Evolutionary conservation across 2,113 vertebrate species (phyloP).

Genomic region (Tauraco erythrolophus): DNA sequence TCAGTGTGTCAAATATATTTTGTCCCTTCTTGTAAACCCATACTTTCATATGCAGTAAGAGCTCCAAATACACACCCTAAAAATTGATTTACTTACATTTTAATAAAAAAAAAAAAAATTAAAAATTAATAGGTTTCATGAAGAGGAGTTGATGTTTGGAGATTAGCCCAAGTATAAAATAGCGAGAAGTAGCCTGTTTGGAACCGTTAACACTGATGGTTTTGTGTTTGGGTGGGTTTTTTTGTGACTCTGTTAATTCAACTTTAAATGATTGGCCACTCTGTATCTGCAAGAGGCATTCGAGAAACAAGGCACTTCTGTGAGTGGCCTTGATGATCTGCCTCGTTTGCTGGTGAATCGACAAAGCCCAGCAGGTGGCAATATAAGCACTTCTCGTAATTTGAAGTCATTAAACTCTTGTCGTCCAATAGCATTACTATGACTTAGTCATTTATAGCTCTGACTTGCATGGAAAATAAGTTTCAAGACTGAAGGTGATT

Average conservation of each 20-base stretch:
- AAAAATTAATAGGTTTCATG: not conserved
- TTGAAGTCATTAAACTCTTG: not conserved
- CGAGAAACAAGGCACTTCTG: not conserved
- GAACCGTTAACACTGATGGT: not conserved
- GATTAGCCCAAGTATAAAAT: not conserved
- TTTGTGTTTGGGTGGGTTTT: not conserved
- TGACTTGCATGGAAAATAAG: constrained; percentile 23
- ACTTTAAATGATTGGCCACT: not conserved
- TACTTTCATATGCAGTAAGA: not conserved
- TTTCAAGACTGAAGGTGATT: not conserved
- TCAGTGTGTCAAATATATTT: not conserved
- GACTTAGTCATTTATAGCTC: not conserved
- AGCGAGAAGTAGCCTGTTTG: not conserved
- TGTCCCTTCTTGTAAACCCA: not conserved
- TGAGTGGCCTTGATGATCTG: not conserved
- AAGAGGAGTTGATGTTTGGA: constrained; percentile 10
- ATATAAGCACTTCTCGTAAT: constrained; percentile 62
- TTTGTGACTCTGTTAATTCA: not conserved
- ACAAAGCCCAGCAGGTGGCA: constrained; percentile 74
- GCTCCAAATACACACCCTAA: not conserved
- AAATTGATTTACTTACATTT: constrained; percentile 35
- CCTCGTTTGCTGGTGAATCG: not conserved
- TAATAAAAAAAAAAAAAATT: not conserved
- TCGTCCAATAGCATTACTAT: not conserved
- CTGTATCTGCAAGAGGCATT: not conserved